Percentiles rank a stretch among this genome's conserved stretches.
These are phyloP conservation scores for Gephyroberyx darwinii DNA, from an alignment of 2,797 vertebrate species.

Conservation along the genomic window DNA sequence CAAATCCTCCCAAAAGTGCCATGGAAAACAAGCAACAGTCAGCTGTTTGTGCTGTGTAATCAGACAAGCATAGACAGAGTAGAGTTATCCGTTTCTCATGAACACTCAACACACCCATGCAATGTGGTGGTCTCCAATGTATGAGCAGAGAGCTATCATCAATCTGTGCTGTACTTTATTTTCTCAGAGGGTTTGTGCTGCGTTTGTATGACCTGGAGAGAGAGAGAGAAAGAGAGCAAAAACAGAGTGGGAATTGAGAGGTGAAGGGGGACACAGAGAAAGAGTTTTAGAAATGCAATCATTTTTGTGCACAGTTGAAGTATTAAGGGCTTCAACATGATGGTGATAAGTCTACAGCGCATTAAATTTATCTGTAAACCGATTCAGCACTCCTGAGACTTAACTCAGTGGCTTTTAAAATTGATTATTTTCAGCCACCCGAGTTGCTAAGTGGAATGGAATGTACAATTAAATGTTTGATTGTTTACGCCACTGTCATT, in stretches of 20 bases:
- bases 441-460: conserved; percentile 69
- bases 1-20: conserved; percentile 13
- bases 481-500: conserved; percentile 65
- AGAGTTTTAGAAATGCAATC: conserved; percentile 55
- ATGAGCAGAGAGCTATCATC: conserved; percentile 66
- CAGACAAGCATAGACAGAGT: conserved; percentile 43
- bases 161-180: conserved; percentile 66
- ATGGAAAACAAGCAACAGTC: conserved; percentile 56
- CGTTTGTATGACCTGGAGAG: conserved; percentile 46
- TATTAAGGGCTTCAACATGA: conserved; percentile 50
- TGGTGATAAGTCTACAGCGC: conserved; percentile 39
- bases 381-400: conserved; percentile 47
- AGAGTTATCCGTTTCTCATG: conserved; percentile 61
- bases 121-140: conserved; percentile 50
- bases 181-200: conserved; percentile 50
- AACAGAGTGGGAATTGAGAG: conserved; percentile 42
- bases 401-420: conserved; percentile 60
- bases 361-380: conserved; percentile 53
- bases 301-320: conserved; percentile 47
- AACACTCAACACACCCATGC: conserved; percentile 50
- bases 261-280: conserved; percentile 35
- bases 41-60: conserved; percentile 66
- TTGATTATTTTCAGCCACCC: conserved; percentile 61
- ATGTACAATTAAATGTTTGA: conserved; percentile 72
- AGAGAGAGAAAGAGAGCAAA: conserved; percentile 11